These are phyloP conservation scores for Anthophora plumipes DNA, from an alignment of 2,888 invertebrate genomes.

Conservation along the genomic window DNA sequence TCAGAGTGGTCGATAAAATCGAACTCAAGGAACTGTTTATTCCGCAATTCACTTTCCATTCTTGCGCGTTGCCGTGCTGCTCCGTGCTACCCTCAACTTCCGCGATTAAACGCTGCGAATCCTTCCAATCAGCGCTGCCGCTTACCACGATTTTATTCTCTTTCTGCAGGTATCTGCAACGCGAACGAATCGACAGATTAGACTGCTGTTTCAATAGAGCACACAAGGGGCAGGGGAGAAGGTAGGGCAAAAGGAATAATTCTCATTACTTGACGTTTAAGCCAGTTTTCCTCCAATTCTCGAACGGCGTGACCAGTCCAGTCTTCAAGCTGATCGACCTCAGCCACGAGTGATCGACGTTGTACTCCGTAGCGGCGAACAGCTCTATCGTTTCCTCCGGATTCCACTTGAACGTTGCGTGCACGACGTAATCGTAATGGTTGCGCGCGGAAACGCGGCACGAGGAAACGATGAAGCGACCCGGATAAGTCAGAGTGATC, in stretches of 20 bases:
- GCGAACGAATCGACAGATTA: not conserved
- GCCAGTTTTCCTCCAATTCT: constrained; percentile 86
- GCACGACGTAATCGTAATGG: constrained; percentile 83
- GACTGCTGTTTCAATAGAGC: too few relatives aligned
- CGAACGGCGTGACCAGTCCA: constrained; percentile 86
- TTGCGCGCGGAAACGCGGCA: constrained; percentile 87
- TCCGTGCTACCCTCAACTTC: constrained; percentile 86
- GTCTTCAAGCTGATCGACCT: constrained; percentile 84
- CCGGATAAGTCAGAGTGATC: constrained; percentile 90
- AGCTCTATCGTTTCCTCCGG: constrained; percentile 88
- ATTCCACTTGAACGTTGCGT: constrained; percentile 89
- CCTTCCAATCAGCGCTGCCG: constrained; percentile 87
- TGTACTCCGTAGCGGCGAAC: constrained; percentile 87
- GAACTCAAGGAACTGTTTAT: constrained; percentile 87
- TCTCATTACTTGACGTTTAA: constrained; percentile 85
- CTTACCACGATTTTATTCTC: constrained; percentile 86
- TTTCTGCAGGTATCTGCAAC: constrained; percentile 85
- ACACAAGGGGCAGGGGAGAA: too few relatives aligned
- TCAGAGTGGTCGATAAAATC: constrained; percentile 86
- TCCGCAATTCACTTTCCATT: constrained; percentile 85
- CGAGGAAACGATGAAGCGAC: constrained; percentile 89
- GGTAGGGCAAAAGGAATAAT: constrained; percentile 8
- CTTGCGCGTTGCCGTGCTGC: constrained; percentile 84
- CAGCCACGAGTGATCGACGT: constrained; percentile 81
- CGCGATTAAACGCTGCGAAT: constrained; percentile 86